Evolutionary conservation across 2,113 vertebrate species (phyloP).

Genomic region (Rutilus rutilus): DNA sequence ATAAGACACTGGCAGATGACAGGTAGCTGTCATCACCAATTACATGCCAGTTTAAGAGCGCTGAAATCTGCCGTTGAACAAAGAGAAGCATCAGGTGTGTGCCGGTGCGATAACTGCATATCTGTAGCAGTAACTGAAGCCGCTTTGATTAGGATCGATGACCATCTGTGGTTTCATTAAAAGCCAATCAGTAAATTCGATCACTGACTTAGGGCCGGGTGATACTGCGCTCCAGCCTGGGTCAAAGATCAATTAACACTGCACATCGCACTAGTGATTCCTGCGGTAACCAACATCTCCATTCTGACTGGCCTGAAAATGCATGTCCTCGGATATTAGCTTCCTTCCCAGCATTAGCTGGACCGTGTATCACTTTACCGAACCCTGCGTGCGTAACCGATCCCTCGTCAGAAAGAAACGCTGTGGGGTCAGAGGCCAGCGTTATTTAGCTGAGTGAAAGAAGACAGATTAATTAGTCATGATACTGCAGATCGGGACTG

Average conservation of each 20-base stretch:
- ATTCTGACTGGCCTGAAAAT: conserved; percentile 35
- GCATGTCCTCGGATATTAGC: conserved; percentile 35
- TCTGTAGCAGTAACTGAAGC: conserved; percentile 34
- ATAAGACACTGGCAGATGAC: conserved; percentile 45
- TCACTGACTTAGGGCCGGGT: conserved; percentile 12
- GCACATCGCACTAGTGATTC: conserved; percentile 29
- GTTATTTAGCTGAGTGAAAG: conserved; percentile 47
- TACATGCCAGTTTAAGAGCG: conserved; percentile 40
- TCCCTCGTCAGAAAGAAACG: conserved; percentile 23
- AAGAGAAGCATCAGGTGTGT: conserved; percentile 29
- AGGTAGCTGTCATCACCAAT: conserved; percentile 51
- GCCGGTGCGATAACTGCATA: background rate
- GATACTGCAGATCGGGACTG: conserved; percentile 10
- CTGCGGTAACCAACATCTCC: conserved; percentile 44
- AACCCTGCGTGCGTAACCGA: conserved; percentile 32
- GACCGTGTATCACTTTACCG: conserved; percentile 25
- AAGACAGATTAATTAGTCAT: conserved; percentile 50
- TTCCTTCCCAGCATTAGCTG: conserved; percentile 36
- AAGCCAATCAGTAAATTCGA: conserved; percentile 49
- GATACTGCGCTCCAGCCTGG: conserved; percentile 36
- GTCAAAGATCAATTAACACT: conserved; percentile 47
- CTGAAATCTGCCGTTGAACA: conserved; percentile 43
- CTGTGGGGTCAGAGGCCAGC: conserved; percentile 37
- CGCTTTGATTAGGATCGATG: conserved; percentile 46
- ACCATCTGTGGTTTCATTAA: conserved; percentile 53